A percentile compares a stretch with the other conserved stretches of the same genome.
These are phyloP conservation scores for Nannoperca australis DNA, from an alignment of 2,797 vertebrate species.

Conservation along the genomic window DNA sequence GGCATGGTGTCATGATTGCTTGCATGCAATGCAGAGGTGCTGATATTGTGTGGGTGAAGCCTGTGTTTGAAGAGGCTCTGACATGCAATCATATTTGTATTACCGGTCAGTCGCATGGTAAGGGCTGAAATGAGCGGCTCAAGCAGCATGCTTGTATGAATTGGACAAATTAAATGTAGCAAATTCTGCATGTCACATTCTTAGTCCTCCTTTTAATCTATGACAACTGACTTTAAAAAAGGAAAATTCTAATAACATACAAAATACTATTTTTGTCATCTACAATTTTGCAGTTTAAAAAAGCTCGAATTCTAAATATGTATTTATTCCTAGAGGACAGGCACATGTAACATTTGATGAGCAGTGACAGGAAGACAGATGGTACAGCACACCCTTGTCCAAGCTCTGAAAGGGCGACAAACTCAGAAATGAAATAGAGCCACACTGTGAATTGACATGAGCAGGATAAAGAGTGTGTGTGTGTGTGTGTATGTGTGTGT, in stretches of 20 bases:
- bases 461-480: constrained; percentile 33
- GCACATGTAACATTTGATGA: constrained; percentile 31
- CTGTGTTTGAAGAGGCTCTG: constrained; percentile 44
- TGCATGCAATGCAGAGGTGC: constrained; percentile 23
- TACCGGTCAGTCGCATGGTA: constrained; percentile 24
- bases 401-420: constrained; percentile 46
- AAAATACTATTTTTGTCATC: neutral
- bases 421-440: constrained; percentile 70
- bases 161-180: constrained; percentile 37
- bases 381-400: constrained; percentile 29
- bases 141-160: constrained; percentile 10
- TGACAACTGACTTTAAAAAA: neutral
- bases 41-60: constrained; percentile 32
- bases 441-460: constrained; percentile 45
- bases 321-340: constrained; percentile 25
- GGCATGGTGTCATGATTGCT: constrained; percentile 33
- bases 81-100: constrained; percentile 63
- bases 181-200: constrained; percentile 25
- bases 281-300: constrained; percentile 17
- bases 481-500: neutral
- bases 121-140: constrained; percentile 11
- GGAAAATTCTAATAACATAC: constrained; percentile 13
- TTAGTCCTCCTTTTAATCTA: constrained; percentile 26
- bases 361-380: constrained; percentile 51
- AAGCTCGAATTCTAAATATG: constrained; percentile 20